Evolutionary conservation across 2,797 vertebrate species (phyloP).

Genomic region (Harpagifer antarcticus): DNA sequence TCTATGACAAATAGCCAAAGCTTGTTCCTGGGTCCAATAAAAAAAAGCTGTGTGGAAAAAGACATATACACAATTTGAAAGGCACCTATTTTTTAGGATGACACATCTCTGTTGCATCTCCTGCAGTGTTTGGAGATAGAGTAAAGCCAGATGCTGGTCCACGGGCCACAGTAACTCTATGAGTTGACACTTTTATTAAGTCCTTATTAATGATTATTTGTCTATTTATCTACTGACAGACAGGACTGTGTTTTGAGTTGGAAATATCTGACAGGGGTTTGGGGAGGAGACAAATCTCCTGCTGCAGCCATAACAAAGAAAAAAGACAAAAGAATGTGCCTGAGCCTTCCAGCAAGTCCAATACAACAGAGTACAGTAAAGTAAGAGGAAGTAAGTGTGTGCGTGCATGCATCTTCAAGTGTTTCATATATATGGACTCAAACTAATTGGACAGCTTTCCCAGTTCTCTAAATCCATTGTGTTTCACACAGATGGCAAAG

Average conservation of each 20-base stretch:
- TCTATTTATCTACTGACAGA: constrained; percentile 48
- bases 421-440: background rate
- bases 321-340: constrained; percentile 62
- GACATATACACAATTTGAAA: constrained; percentile 6
- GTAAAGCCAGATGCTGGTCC: constrained; percentile 56
- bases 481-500: constrained; percentile 49
- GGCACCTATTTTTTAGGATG: constrained; percentile 5
- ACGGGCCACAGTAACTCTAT: constrained; percentile 17
- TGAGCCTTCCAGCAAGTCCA: constrained; percentile 42
- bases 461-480: constrained; percentile 32
- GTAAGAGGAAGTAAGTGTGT: constrained; percentile 20
- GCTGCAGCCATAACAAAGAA: constrained; percentile 39
- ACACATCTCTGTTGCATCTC: constrained; percentile 19
- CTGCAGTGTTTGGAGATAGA: constrained; percentile 26
- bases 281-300: constrained; percentile 40
- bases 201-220: constrained; percentile 39
- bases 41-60: background rate
- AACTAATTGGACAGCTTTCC: constrained; percentile 2
- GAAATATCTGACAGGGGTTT: constrained; percentile 48
- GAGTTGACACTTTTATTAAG: constrained; percentile 16
- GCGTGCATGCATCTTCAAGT: constrained; percentile 8
- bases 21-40: constrained; percentile 22
- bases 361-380: constrained; percentile 61
- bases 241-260: constrained; percentile 39
- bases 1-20: constrained; percentile 13